Evolutionary conservation across 2,888 invertebrate genomes (phyloP).

Genomic region (Phania funesta): DNA sequence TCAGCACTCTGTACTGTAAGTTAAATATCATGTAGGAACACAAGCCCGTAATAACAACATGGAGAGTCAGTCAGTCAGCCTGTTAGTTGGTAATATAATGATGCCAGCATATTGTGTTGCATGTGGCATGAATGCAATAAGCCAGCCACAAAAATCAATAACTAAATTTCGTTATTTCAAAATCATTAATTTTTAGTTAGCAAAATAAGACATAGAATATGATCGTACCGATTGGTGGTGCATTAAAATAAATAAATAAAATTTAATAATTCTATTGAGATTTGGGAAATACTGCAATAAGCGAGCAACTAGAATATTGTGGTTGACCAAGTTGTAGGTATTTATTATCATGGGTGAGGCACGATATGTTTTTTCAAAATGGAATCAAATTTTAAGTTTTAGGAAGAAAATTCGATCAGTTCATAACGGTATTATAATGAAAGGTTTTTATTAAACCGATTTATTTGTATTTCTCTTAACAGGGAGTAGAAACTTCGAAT

Average conservation of each 20-base stretch:
- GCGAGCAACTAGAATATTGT: conserved; percentile 1
- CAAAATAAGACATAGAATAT: conserved; percentile 42
- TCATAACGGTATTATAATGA: no score
- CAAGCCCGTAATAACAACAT: neutral
- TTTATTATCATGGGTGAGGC: conserved; percentile 14
- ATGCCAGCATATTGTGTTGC: conserved; percentile 51
- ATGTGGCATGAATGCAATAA: conserved; percentile 44
- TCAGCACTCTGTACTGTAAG: conserved; percentile 51
- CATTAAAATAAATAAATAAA: conserved; percentile 43
- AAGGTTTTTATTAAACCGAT: no score
- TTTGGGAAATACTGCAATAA: neutral
- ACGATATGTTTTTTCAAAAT: neutral
- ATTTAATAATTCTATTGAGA: conserved; percentile 60
- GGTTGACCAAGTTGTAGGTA: neutral
- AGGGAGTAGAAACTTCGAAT: no score
- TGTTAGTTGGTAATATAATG: conserved; percentile 15
- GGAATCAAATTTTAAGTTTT: neutral
- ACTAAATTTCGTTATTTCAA: conserved; percentile 55
- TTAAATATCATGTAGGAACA: conserved; percentile 30
- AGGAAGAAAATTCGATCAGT: no score
- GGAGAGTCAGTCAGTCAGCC: neutral
- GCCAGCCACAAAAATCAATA: conserved; percentile 61
- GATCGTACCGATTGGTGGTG: neutral
- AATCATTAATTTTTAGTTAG: conserved; percentile 20
- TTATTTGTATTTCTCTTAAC: no score